These are phyloP conservation scores for Temnothorax curvispinosus DNA, from an alignment of 1,140 invertebrate genomes.

Conservation along the genomic window DNA sequence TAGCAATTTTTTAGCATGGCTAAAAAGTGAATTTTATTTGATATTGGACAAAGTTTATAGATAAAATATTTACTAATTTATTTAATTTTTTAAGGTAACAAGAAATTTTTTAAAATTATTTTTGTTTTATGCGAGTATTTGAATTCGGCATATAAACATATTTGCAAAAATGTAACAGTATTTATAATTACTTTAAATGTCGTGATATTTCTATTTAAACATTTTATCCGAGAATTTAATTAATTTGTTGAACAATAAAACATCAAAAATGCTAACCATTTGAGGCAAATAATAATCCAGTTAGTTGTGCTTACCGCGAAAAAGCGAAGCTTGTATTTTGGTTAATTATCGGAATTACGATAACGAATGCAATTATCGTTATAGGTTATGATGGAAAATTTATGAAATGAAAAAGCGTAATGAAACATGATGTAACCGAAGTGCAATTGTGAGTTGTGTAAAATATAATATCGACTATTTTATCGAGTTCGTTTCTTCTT, in stretches of 20 bases:
- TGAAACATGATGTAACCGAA: constrained; percentile 23
- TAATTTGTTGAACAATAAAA: constrained; percentile 19
- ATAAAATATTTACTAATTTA: not conserved
- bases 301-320: not conserved
- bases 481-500: not conserved
- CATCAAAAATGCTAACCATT: constrained; percentile 9
- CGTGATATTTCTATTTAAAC: constrained; percentile 24
- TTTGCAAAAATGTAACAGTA: constrained; percentile 2
- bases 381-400: constrained; percentile 28
- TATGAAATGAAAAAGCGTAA: constrained; percentile 21
- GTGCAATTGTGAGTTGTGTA: not conserved
- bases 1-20: not conserved
- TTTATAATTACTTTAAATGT: constrained; percentile 1
- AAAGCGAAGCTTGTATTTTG: constrained; percentile 18
- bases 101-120: not conserved
- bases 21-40: not conserved
- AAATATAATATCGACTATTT: constrained; percentile 13
- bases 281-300: constrained; percentile 26
- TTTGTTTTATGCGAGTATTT: not conserved
- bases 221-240: not conserved
- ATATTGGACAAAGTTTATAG: not conserved
- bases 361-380: constrained; percentile 15
- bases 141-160: not conserved
- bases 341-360: constrained; percentile 39
- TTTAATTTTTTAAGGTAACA: not conserved